Evolutionary conservation across 2,797 vertebrate genomes (phyloP), one percentile per base, ranked within the genome.

Genomic region (Sternotherus odoratus): DNA sequence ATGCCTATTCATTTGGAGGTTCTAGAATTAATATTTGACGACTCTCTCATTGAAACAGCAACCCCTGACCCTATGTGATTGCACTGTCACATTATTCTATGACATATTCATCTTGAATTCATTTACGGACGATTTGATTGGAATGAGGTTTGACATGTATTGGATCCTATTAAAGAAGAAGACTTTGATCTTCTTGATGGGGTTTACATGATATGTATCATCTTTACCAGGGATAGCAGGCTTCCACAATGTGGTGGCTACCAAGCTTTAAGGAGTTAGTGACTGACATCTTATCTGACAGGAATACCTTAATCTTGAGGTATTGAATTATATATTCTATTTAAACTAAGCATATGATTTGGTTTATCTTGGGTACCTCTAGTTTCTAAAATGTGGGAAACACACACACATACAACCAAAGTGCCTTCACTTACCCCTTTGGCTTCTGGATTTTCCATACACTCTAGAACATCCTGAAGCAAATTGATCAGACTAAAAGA

Each of bases 21-120:
- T 98, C 97, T 97, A 98, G 97, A 97, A 98, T 98, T 98, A 97
- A 98, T 98, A 98, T 98, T 97, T 98, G 98, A 98, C 97, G 98
- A 98, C 96, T 98, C 94, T 98, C 97, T 98, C 97, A 98, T 98
- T 97, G 97, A 97, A 98, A 97, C 98, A 98, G 97, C 97, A 97
- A 98, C 98, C 98, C 96, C 94, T 98, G 98, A 98, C 98, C 98
- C 97, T 98, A 96, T 95, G 96, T 97, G 98, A 97, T 98, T 97
- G 97, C 98, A 98, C 97, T 98, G 98, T 98, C 98, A 98, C 98
- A 97, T 98, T 98, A 98, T 97, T 98, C 98, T 98, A 98, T 98
- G 98, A 98, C 98, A 98, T 98, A 98, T 97, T 98, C 97, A 98
- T 98, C 97, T 97, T 98, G 98, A 98, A 98, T 98, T 98, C 98